Percentiles rank a stretch among this genome's conserved stretches.
Conservation (phyloP, 2,113 vertebrate species). For the Cinclus mexicanus region DNA sequence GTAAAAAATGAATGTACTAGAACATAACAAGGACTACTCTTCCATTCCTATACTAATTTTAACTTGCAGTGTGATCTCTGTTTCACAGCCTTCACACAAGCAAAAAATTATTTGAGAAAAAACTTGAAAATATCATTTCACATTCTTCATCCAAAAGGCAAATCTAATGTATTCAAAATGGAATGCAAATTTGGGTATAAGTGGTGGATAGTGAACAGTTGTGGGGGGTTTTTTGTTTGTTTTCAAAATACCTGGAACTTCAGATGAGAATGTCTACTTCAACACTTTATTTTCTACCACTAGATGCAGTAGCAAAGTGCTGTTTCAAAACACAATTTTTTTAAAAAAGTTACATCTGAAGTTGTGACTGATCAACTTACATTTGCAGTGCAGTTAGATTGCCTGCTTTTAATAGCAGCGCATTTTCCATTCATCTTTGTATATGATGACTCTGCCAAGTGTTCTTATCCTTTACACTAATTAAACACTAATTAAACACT, state of each 20-base stretch:
- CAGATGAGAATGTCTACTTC: neutral
- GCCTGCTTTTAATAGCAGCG: neutral
- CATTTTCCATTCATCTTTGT: slow-evolving; percentile 15
- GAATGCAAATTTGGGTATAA: neutral
- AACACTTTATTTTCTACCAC: neutral
- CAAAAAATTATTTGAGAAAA: neutral
- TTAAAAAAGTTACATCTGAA: neutral
- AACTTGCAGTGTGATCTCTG: neutral
- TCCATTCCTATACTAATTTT: slow-evolving; percentile 1
- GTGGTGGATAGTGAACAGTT: neutral
- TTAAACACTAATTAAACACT: slow-evolving; percentile 49
- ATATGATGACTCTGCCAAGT: slow-evolving; percentile 32
- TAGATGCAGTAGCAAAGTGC: neutral
- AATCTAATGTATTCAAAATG: neutral
- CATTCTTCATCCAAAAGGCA: neutral
- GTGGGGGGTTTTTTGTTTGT: neutral
- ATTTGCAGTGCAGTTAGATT: neutral
- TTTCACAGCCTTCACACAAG: neutral
- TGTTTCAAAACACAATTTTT: neutral
- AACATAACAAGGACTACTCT: neutral
- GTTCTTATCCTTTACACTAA: slow-evolving; percentile 34
- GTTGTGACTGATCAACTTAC: neutral
- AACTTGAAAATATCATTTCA: neutral
- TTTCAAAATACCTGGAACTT: neutral
- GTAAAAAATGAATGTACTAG: neutral